These are phyloP conservation scores for Gymnothorax reevesii DNA, from an alignment of 2,797 vertebrate genomes.

Conservation along the genomic window DNA sequence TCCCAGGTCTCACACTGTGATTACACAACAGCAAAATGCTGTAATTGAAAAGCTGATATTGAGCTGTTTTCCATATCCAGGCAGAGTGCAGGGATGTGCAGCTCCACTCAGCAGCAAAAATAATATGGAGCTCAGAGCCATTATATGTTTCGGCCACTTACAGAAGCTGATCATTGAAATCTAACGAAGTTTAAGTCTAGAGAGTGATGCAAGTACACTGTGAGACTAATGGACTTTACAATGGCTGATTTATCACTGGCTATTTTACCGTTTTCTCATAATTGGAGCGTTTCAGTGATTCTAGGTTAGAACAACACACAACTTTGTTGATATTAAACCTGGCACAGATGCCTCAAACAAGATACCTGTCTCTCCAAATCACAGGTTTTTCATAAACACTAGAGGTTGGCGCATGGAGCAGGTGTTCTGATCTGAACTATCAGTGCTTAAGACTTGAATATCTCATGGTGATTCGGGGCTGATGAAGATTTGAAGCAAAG, in stretches of 20 bases:
- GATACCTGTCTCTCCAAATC: neutral
- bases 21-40: neutral
- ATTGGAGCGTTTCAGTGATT: neutral
- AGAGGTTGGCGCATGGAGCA: neutral
- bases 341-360: neutral
- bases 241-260: neutral
- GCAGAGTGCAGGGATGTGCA: neutral
- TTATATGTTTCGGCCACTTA: neutral
- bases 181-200: neutral
- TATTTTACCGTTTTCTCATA: neutral
- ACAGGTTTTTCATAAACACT: neutral
- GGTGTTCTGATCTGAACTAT: neutral
- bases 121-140: neutral
- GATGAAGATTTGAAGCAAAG: neutral
- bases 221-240: neutral
- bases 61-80: neutral
- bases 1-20: neutral
- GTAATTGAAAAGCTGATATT: neutral
- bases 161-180: neutral
- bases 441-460: neutral
- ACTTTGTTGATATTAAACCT: neutral
- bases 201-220: neutral
- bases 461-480: neutral
- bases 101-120: neutral
- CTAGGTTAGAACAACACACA: neutral